Conservation (phyloP, 2,888 invertebrate genomes). For the Mimas tiliae region DNA sequence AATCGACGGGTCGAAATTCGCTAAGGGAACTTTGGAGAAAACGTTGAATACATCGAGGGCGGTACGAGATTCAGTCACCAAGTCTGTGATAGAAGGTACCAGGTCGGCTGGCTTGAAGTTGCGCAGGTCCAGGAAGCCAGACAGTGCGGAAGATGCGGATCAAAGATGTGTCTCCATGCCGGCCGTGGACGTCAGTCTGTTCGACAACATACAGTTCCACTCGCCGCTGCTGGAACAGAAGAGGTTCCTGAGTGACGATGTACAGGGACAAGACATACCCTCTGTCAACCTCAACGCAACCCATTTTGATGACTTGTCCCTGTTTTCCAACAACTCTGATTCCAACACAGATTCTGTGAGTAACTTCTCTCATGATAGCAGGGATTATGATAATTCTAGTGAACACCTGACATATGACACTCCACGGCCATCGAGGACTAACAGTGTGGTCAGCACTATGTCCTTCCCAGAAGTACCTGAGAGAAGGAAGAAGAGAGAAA, state of each 20-base stretch:
- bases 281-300: slow-evolving; percentile 59
- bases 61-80: slow-evolving; percentile 81
- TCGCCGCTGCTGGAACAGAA: slow-evolving; percentile 84
- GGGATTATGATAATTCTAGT: slow-evolving; percentile 55
- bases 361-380: slow-evolving; percentile 67
- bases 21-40: slow-evolving; percentile 77
- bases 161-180: slow-evolving; percentile 85
- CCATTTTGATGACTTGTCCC: slow-evolving; percentile 68
- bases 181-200: slow-evolving; percentile 82
- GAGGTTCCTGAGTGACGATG: slow-evolving; percentile 53
- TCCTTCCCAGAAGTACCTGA: slow-evolving; percentile 68
- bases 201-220: slow-evolving; percentile 87
- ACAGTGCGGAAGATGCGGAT: slow-evolving; percentile 47
- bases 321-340: slow-evolving; percentile 72
- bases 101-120: slow-evolving; percentile 82
- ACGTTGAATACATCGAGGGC: slow-evolving; percentile 79
- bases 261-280: slow-evolving; percentile 48
- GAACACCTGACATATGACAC: slow-evolving; percentile 71
- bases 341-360: slow-evolving; percentile 66
- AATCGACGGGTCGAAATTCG: slow-evolving; percentile 69
- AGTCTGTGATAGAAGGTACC: slow-evolving; percentile 87
- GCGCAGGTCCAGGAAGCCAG: slow-evolving; percentile 59
- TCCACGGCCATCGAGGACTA: slow-evolving; percentile 64
- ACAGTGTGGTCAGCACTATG: slow-evolving; percentile 60
- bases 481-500: slow-evolving; percentile 58